A percentile compares a stretch with the other conserved stretches of the same genome.
These are phyloP conservation scores for Aporophyla nigra DNA, from an alignment of 2,888 invertebrate genomes.

Conservation along the genomic window DNA sequence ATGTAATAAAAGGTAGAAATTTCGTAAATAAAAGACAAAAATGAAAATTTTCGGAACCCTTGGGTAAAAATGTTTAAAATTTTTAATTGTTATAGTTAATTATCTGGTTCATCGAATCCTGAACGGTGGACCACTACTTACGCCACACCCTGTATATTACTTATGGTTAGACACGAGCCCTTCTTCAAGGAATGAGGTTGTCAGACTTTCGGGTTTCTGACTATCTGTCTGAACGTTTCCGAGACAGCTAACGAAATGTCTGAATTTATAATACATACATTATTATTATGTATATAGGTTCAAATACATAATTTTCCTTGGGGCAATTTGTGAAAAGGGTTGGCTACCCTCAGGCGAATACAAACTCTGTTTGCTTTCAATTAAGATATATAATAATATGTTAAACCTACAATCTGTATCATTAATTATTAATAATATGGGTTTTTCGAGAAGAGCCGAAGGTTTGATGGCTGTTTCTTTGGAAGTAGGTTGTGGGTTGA, in stretches of 20 bases:
- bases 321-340: slow-evolving; percentile 33
- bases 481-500: not conserved
- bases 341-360: not conserved
- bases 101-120: too few species aligned
- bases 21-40: too few species aligned
- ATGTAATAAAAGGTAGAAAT: too few species aligned
- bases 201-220: too few species aligned
- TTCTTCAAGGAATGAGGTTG: not conserved
- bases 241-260: not conserved
- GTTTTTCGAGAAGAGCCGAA: too few species aligned
- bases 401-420: slow-evolving; percentile 13
- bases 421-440: slow-evolving; percentile 30
- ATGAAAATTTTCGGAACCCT: too few species aligned
- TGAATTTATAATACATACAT: not conserved
- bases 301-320: slow-evolving; percentile 10
- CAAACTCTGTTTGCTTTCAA: slow-evolving; percentile 42
- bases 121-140: too few species aligned
- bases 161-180: not conserved
- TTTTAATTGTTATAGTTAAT: too few species aligned
- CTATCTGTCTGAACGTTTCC: not conserved
- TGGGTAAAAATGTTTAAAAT: too few species aligned
- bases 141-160: too few species aligned
- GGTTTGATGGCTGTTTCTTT: not conserved
- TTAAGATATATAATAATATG: slow-evolving; percentile 28
- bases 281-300: not conserved